Evolutionary conservation across 2,888 invertebrate genomes (phyloP).

Genomic region (Rhagonycha lutea): DNA sequence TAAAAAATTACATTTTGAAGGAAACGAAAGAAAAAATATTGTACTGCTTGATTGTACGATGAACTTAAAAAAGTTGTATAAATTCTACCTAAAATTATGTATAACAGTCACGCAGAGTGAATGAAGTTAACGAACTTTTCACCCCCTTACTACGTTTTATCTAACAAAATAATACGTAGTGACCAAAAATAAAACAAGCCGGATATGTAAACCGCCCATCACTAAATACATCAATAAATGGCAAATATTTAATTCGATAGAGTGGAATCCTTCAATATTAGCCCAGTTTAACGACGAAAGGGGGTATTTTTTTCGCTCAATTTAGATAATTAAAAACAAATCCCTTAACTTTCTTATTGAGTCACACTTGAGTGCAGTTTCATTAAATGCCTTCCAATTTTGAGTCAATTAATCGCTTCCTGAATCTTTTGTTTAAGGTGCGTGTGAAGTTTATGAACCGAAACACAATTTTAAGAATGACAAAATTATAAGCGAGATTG

Average conservation of each 20-base stretch:
- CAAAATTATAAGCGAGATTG: neutral
- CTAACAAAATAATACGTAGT: neutral
- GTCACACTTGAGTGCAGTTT: neutral
- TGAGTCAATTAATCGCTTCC: neutral
- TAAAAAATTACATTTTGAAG: neutral
- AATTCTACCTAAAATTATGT: neutral
- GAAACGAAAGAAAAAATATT: neutral
- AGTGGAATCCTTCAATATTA: neutral
- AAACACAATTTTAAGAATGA: neutral
- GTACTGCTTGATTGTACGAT: neutral
- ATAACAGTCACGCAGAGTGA: neutral
- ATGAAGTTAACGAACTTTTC: slow-evolving; percentile 1
- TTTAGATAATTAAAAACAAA: neutral
- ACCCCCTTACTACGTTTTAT: neutral
- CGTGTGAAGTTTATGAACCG: neutral
- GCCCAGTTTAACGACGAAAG: neutral
- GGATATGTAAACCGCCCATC: neutral
- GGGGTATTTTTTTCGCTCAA: neutral
- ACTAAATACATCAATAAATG: neutral
- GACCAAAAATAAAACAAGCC: neutral
- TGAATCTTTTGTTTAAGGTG: neutral
- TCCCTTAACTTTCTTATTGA: neutral
- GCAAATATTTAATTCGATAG: neutral
- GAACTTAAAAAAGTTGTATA: neutral
- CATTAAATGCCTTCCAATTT: neutral